Base-by-base conservation (phyloP, 1,140 invertebrate species). In the Nomia melanderi region DNA sequence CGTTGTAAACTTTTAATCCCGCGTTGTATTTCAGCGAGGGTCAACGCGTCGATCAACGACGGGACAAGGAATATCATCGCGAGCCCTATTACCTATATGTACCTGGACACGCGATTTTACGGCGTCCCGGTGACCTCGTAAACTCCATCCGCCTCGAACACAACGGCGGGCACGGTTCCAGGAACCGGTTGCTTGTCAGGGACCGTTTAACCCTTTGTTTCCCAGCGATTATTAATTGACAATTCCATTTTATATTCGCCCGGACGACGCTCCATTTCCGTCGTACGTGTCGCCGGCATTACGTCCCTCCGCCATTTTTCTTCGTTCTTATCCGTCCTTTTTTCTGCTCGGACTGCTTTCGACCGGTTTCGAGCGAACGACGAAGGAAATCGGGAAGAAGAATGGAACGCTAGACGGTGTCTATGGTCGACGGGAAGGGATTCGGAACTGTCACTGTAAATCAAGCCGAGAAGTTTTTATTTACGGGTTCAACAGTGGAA, bases 1-100 rank as follows among this genome's bases (percentile, higher is more conserved):
- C n/a, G 59, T 20, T 36, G 44, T 64, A 72, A 72, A 72, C 59
- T 72, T 72, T 72, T 64, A 72, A 72, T 72, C 59, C 70, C 41
- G 23, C 39, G 39, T 64, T 64, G 62, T 47, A 44, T 63, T 5
- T 23, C 29, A 17, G 20, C 25, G 27, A 17, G 57, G 70, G 59
- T 64, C 70, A 63, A 36, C 14, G 69, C 39, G 69, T 72, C 59
- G 44, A 72, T 47, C 41, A 36, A 50, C 36, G 20, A 27, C 29
- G 9, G 27, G 27, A 14, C 12, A 14, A 17, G 14, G 41, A 64
- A 64, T 29, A 64, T 64, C 41, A 47, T 64, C 39, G 39, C 14
- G 31, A 12, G 12, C 59, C 17, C 20, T n/a, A 33, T 62, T 62
- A 25, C n/a, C 14, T 59, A 25, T 59, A 62, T 31, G 23, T 27